A percentile compares a stretch with the other conserved stretches of the same genome.
These are phyloP conservation scores for Agonopterix heracliana DNA, from an alignment of 2,888 invertebrate species.

Conservation along the genomic window DNA sequence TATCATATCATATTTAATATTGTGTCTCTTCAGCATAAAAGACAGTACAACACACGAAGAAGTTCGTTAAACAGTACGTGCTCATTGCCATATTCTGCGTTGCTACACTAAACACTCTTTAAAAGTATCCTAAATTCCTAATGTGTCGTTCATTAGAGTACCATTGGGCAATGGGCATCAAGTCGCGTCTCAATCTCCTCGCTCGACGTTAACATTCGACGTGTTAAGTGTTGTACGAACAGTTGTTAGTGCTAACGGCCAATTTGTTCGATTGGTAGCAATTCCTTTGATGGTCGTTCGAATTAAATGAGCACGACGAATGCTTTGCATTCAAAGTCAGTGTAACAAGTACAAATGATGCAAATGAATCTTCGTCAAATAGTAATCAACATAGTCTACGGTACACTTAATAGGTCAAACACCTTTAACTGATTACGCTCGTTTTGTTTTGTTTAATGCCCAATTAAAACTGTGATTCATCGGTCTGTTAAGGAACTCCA, in stretches of 20 bases:
- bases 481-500: constrained; percentile 81
- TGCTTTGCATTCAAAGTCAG: constrained; percentile 3
- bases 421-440: constrained; percentile 1
- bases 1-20: too few relatives aligned
- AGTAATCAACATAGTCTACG: constrained; percentile 6
- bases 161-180: constrained; percentile 1
- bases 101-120: not conserved
- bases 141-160: not conserved
- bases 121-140: not conserved
- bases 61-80: not conserved
- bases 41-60: too few relatives aligned
- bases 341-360: constrained; percentile 8
- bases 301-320: constrained; percentile 10
- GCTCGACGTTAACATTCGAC: not conserved
- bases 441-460: too few relatives aligned
- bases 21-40: too few relatives aligned
- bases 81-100: not conserved
- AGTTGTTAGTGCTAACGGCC: constrained; percentile 3
- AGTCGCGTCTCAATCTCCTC: not conserved
- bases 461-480: too few relatives aligned
- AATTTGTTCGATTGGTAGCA: constrained; percentile 14
- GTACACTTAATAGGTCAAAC: constrained; percentile 6
- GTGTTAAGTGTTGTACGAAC: not conserved
- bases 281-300: constrained; percentile 7
- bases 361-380: constrained; percentile 9